These are phyloP conservation scores for Euthynnus affinis DNA, from an alignment of 2,797 vertebrate species.

Conservation along the genomic window DNA sequence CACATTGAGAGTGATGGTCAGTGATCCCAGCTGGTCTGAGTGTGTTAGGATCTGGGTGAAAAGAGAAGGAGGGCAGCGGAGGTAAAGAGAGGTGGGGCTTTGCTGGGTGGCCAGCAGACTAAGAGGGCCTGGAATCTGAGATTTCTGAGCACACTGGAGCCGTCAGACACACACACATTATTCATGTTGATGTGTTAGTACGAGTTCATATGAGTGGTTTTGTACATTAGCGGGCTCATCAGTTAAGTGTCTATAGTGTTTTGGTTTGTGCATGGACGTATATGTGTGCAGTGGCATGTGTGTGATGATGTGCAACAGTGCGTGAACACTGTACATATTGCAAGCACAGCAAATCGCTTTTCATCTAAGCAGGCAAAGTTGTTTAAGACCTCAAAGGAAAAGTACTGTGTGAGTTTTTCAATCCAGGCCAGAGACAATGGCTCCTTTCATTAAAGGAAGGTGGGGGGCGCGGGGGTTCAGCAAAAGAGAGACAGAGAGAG, in stretches of 20 bases:
- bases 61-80: conserved; percentile 60
- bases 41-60: conserved; percentile 33
- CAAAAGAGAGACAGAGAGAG: conserved; percentile 26
- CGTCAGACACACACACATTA: conserved; percentile 6
- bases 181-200: conserved; percentile 13
- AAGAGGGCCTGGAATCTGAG: conserved; percentile 73
- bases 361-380: conserved; percentile 53
- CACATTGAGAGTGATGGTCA: conserved; percentile 32
- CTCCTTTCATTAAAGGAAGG: conserved; percentile 72
- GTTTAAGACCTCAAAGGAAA: conserved; percentile 71
- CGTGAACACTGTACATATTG: conserved; percentile 24
- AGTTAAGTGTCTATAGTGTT: neutral
- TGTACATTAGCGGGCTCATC: neutral
- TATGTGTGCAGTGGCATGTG: neutral
- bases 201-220: neutral
- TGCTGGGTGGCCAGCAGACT: conserved; percentile 46
- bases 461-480: conserved; percentile 50
- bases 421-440: conserved; percentile 78
- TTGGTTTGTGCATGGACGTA: neutral
- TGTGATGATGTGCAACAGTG: neutral
- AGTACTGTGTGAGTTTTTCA: conserved; percentile 71
- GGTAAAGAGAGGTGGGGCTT: conserved; percentile 76
- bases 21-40: conserved; percentile 30
- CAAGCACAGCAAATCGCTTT: conserved; percentile 41
- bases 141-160: conserved; percentile 50